These are phyloP conservation scores for Steinernema carpocapsae DNA, from an alignment of 2,888 invertebrate species.

Conservation along the genomic window DNA sequence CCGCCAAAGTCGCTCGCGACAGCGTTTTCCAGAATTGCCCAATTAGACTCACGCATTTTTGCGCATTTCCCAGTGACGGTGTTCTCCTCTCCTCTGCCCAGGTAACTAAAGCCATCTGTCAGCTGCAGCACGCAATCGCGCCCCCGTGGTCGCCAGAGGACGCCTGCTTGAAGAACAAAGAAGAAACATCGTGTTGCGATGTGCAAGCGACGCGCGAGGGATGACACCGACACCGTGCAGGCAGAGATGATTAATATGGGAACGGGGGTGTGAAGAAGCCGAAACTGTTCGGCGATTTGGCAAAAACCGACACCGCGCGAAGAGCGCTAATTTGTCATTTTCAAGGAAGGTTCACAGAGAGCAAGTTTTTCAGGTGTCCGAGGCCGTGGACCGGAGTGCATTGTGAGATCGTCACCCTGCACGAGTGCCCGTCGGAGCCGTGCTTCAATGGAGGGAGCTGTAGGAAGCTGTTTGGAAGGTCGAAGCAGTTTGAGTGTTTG, in stretches of 20 bases:
- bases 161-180: conserved; percentile 7
- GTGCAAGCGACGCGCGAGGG: neutral
- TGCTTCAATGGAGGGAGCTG: conserved; percentile 90
- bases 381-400: conserved; percentile 14
- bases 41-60: conserved; percentile 26
- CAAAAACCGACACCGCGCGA: conserved; percentile 3
- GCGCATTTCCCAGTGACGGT: too few relatives aligned
- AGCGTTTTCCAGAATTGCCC: conserved; percentile 4
- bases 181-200: conserved; percentile 22
- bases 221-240: neutral
- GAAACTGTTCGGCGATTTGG: neutral
- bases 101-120: neutral
- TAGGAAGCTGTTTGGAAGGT: neutral
- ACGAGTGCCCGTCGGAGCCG: conserved; percentile 80
- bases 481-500: conserved; percentile 5
- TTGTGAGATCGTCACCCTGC: conserved; percentile 73
- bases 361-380: conserved; percentile 27
- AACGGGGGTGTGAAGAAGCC: neutral
- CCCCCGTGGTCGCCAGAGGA: too few relatives aligned
- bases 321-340: conserved; percentile 17
- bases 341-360: too few relatives aligned
- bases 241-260: conserved; percentile 25
- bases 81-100: neutral
- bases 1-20: conserved; percentile 21
- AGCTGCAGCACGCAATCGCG: conserved; percentile 8